Percentiles rank a stretch among this genome's conserved stretches.
Evolutionary conservation across 2,113 vertebrate species (phyloP).

Genomic region (Oryzias javanicus): DNA sequence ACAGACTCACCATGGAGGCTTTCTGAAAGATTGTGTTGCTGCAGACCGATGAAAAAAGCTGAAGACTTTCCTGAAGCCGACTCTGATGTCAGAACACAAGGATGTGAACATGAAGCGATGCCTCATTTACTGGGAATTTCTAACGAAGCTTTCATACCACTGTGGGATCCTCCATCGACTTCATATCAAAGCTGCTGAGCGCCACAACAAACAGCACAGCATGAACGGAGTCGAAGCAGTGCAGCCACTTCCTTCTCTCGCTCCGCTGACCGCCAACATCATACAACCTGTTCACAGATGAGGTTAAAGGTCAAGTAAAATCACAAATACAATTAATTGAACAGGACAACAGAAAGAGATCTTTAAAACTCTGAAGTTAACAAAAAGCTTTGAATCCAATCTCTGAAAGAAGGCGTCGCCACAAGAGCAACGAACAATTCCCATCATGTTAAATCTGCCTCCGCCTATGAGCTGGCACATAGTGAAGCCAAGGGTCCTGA

Average conservation of each 20-base stretch:
- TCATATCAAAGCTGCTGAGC: constrained; percentile 73
- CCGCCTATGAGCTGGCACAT: constrained; percentile 5
- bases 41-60: constrained; percentile 72
- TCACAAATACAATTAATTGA: not conserved
- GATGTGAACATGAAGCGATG: not conserved
- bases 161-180: constrained; percentile 37
- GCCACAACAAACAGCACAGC: constrained; percentile 72
- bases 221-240: constrained; percentile 73
- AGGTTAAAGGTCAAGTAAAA: not conserved
- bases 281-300: constrained; percentile 61
- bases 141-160: constrained; percentile 36
- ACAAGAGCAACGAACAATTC: not conserved
- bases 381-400: too few species aligned
- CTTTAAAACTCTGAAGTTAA: too few species aligned
- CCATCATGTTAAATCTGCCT: not conserved
- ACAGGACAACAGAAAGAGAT: not conserved
- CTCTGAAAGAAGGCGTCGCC: not conserved
- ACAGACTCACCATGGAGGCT: constrained; percentile 66
- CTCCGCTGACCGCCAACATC: constrained; percentile 74
- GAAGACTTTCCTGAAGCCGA: constrained; percentile 69
- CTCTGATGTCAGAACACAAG: constrained; percentile 46
- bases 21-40: constrained; percentile 53
- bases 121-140: too few species aligned
- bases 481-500: constrained; percentile 44
- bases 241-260: constrained; percentile 73